Conservation (phyloP, 2,797 vertebrate species). For the Callimico goeldii region DNA sequence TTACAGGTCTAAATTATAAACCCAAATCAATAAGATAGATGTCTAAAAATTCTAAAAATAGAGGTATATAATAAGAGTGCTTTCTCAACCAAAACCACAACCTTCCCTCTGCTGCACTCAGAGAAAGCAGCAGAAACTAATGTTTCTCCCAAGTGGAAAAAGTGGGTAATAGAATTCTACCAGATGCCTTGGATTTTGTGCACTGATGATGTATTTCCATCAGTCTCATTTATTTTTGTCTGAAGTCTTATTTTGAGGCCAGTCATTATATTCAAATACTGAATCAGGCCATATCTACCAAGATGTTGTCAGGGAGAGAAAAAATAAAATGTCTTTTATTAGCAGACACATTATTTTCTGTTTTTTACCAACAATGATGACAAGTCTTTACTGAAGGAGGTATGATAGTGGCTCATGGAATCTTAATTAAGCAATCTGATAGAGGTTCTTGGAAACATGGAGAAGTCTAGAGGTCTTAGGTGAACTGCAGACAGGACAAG, state of each 20-base stretch:
- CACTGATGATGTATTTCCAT: constrained; percentile 63
- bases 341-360: constrained; percentile 56
- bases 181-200: constrained; percentile 65
- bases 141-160: constrained; percentile 71
- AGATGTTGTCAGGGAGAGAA: background rate
- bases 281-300: constrained; percentile 30
- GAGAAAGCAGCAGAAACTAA: constrained; percentile 70
- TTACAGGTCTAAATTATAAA: constrained; percentile 73
- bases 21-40: constrained; percentile 64
- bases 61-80: constrained; percentile 50
- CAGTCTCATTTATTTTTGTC: constrained; percentile 74
- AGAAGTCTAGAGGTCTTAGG: background rate
- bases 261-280: constrained; percentile 70
- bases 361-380: constrained; percentile 36
- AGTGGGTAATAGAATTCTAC: constrained; percentile 68
- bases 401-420: background rate
- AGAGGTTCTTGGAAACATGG: background rate
- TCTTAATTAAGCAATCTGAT: background rate
- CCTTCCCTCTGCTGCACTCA: constrained; percentile 34
- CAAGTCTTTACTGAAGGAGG: background rate
- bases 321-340: constrained; percentile 39
- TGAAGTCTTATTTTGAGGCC: constrained; percentile 68
- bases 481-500: background rate
- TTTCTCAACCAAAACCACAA: constrained; percentile 72
- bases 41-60: constrained; percentile 75